Evolutionary conservation across 2,888 invertebrate species (phyloP), one percentile per base, ranked within the genome.

Genomic region (Drosophila glabriapex): DNA sequence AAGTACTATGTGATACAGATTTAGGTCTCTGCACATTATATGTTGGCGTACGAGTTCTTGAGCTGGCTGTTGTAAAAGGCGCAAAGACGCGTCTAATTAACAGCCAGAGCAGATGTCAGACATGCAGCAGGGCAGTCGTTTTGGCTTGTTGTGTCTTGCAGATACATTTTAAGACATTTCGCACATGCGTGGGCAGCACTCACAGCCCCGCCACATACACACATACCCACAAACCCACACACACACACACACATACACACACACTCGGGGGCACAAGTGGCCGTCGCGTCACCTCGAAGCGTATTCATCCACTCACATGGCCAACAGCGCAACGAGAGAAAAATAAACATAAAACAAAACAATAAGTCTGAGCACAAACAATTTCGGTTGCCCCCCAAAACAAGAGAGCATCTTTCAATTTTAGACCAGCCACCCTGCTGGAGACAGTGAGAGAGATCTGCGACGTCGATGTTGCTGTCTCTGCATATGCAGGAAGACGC

Each of bases 21-120:
- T 70, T 75, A 54, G 58, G 67, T 56, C 67, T 62, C 39, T 39
- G 10, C 37, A 68, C 46, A 53, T 35, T 46, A 65, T 52, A 61
- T 61, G 53, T 52, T 46, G 9, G 54, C 54, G 25, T 37, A 25
- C 35, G 16, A 37, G 29, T 33, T 43, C 39, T 50, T 58, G 52
- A 37, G 55, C 16, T 56, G 56, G 54, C 46, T 59, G 46, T 39
- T 68, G 82, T 67, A 3, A 35, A 63, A 68, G 43, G 16, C 7
- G 74, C 59, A 54, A 70, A 80, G 74, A 76, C 74, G 76, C 76
- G 73, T 86, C 84, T 84, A 89, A 85, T 85, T 85, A 85, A 55
- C 68, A 68, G 73, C 62, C 73, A 59, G 43, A 62, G 67, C 76
- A 76, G 77, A 83, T 83, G 88, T 67, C 79, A 53, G 88, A 78